These are phyloP conservation scores for Rhadina sibilatrix DNA, from an alignment of 2,113 vertebrate species.

Conservation along the genomic window DNA sequence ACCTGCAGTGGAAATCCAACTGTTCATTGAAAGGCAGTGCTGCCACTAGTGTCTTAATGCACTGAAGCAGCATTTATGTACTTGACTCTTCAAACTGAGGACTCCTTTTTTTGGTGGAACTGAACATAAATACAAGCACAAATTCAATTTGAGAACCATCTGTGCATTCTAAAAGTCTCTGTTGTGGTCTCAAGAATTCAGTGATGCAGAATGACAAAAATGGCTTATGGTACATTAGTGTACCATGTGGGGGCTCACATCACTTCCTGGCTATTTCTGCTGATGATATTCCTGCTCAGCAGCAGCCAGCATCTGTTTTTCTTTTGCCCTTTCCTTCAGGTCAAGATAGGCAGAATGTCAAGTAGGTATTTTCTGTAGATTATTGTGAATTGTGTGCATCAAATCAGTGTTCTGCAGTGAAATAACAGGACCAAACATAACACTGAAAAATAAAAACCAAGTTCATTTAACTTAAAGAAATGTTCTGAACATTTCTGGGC, in stretches of 20 bases:
- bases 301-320: not conserved
- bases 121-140: not conserved
- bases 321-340: not conserved
- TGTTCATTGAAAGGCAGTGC: not conserved
- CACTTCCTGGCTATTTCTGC: not conserved
- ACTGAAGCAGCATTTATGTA: not conserved
- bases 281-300: not conserved
- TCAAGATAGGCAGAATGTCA: not conserved
- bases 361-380: not conserved
- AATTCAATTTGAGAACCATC: not conserved
- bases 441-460: not conserved
- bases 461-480: not conserved
- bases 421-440: not conserved
- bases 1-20: not conserved
- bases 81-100: not conserved
- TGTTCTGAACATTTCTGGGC: not conserved
- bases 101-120: not conserved
- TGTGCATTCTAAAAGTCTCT: not conserved
- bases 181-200: not conserved
- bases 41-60: not conserved
- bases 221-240: not conserved
- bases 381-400: not conserved
- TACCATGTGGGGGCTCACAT: not conserved
- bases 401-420: not conserved
- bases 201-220: not conserved